Conservation (phyloP, 2,797 vertebrate species). For the Enteromius fasciolatus region DNA sequence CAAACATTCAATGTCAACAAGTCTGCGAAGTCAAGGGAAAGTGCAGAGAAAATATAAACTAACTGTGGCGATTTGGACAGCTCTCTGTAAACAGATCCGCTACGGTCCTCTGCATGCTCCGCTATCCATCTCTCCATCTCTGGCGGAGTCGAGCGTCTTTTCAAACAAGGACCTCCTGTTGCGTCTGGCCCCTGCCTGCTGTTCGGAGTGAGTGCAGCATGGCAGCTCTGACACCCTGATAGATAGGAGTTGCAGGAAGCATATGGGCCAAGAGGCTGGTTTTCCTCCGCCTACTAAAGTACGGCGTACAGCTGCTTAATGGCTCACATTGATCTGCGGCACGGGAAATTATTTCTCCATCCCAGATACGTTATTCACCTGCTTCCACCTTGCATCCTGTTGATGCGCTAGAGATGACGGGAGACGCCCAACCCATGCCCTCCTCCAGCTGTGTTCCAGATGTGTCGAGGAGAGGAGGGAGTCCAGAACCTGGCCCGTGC, state of each 20-base stretch:
- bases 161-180: constrained; percentile 75
- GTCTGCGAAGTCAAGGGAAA: constrained; percentile 56
- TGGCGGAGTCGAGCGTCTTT: constrained; percentile 62
- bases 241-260: constrained; percentile 72
- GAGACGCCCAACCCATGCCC: constrained; percentile 32
- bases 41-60: constrained; percentile 44
- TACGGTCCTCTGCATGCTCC: constrained; percentile 69
- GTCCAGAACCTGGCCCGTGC: constrained; percentile 13
- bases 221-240: constrained; percentile 76
- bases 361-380: constrained; percentile 42
- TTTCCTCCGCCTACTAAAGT: constrained; percentile 68
- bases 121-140: constrained; percentile 54
- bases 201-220: constrained; percentile 68
- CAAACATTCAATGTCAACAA: constrained; percentile 68
- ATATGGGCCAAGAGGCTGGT: constrained; percentile 74
- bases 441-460: constrained; percentile 58
- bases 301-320: constrained; percentile 66
- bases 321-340: constrained; percentile 51
- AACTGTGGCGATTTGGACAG: constrained; percentile 31
- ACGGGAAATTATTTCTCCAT: constrained; percentile 42
- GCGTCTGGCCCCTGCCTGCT: constrained; percentile 65
- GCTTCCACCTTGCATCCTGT: constrained; percentile 36
- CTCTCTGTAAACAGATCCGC: constrained; percentile 56
- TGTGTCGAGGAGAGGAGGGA: constrained; percentile 42
- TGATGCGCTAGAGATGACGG: constrained; percentile 48